Evolutionary conservation across 2,797 vertebrate genomes (phyloP), one percentile per base, ranked within the genome.

Genomic region (Xenentodon cancila): DNA sequence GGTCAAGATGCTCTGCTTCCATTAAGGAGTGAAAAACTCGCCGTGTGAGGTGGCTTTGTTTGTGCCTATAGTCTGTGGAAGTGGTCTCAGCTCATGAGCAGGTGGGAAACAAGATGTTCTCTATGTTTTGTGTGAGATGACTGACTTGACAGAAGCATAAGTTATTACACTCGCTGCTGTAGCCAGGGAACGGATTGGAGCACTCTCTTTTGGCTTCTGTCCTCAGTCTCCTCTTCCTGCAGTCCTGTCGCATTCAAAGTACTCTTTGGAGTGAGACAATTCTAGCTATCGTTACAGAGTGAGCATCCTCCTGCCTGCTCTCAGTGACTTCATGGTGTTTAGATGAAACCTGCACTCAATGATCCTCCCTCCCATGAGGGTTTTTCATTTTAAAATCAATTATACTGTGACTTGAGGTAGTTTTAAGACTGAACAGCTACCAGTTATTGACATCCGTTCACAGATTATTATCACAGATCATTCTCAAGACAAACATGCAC

Each of bases 51-150:
- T 25, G 9, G 8, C 9, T 9, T 19, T 18, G 44, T 46, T 45
- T 45, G 17, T 45, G 13, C 17, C 4, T n/a, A 16, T 16, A 25
- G 13, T 43, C 13, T 43, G 27, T 43, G 0, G 58, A 56, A 40
- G 19, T 59, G 1, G 19, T 5, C 44, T 18, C 21, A 18, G 62
- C 12, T 63, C 27, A 19, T 55, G 53, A 62, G 25, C 45, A 54
- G 53, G 44, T 62, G 49, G 51, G 48, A 32, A 53, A 64, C 51
- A 81, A 86, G 73, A 85, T 79, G 71, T 70, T 59, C 78, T 75
- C 61, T 7, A 25, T 25, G 6, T 32, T 5, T 7, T 21, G 53
- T 63, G 50, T 65, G 67, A 77, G 71, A 69, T 45, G 67, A 68
- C 53, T 62, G 64, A 18, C 30, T 7, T 45, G 62, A 25, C 25